Evolutionary conservation across 2,113 vertebrate species (phyloP), one percentile per base, ranked within the genome.

Genomic region (Macheiramphus alcinus): DNA sequence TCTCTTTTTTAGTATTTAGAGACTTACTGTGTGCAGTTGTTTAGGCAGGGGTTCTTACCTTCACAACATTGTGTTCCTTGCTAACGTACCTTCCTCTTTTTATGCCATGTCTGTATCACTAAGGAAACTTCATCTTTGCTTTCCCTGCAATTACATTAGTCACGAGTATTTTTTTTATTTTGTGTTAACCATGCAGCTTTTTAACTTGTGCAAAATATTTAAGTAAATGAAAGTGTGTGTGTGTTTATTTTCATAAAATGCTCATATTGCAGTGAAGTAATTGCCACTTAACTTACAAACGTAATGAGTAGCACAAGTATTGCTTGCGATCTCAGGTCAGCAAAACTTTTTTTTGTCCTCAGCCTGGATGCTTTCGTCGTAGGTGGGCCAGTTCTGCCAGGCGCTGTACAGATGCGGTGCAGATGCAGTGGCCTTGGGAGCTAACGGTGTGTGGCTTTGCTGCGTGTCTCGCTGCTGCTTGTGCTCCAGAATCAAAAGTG

Each of bases 301-400:
- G 14, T 40, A 9, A 4, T 10, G 45, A 59, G 47, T 13, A 42
- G 10, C 53, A 48, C 43, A 70, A 32, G 19, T 47, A 42, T 31
- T 0, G 0, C 31, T 74, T 86, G 50, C 1, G 2, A 7, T 53
- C 27, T 32, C 1, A 5, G 53, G 38, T 50, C 19, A 73, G 58
- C 48, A 86, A 13, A 72, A n/a, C 13, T 21, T 31, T 1, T 17
- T 52, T 74, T 61, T 75, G n/a, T 43, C 48, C 82, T 71, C 62
- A 19, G 1, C 23, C 6, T 6, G 53, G 58, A 11, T 1, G 1
- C 29, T 58, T 62, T 84, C 0, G 3, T 26, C 2, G 1, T 50
- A 9, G 36, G 31, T 38, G 90, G 66, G 50, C 84, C 7, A 3
- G 43, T 31, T 55, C 38, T 79, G 74, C 19, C 0, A 0, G 48